Evolutionary conservation across 2,888 invertebrate genomes (phyloP).

Genomic region (Pandemis corylana): DNA sequence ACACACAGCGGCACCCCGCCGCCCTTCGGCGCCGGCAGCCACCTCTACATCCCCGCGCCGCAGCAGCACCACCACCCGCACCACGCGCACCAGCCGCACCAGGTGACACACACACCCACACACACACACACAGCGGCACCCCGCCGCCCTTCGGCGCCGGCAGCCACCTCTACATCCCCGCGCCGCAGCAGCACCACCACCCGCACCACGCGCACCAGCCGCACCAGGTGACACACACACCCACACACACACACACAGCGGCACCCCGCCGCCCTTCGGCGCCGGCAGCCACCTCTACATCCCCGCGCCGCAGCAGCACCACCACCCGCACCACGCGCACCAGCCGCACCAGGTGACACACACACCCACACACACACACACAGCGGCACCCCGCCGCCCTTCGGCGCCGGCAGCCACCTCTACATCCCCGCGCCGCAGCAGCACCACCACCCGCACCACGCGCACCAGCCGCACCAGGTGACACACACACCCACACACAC

Average conservation of each 20-base stretch:
- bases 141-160: constrained; percentile 94
- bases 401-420: constrained; percentile 88
- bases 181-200: constrained; percentile 85
- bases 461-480: constrained; percentile 77
- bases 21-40: constrained; percentile 90
- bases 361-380: constrained; percentile 76
- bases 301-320: constrained; percentile 85
- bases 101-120: constrained; percentile 33
- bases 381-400: constrained; percentile 96
- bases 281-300: constrained; percentile 89
- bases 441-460: constrained; percentile 81
- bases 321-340: constrained; percentile 80
- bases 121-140: constrained; percentile 92
- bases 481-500: constrained; percentile 27
- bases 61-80: constrained; percentile 83
- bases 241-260: constrained; percentile 88
- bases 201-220: constrained; percentile 69
- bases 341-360: constrained; percentile 72
- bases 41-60: constrained; percentile 90
- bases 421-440: constrained; percentile 88
- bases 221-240: constrained; percentile 64
- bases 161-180: constrained; percentile 90
- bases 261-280: constrained; percentile 95
- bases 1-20: constrained; percentile 97
- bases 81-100: constrained; percentile 79